Conservation (phyloP, 2,888 invertebrate genomes). For the Pseudanteris insignis region DNA sequence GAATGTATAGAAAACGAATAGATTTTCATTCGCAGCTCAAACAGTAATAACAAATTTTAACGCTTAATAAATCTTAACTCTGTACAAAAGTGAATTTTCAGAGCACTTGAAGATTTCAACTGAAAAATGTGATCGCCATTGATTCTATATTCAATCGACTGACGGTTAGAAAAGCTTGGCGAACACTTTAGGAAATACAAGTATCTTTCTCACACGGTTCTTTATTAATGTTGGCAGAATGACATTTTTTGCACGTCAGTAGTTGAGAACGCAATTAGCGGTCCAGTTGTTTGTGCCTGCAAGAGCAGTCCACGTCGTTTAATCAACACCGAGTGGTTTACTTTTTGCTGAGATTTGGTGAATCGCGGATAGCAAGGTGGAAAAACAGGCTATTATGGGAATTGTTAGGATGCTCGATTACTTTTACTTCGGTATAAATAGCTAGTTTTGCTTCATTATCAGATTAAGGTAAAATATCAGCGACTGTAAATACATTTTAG, state of each 20-base stretch:
- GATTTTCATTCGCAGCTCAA: too few relatives aligned
- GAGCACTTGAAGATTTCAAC: too few relatives aligned
- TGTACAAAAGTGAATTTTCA: too few relatives aligned
- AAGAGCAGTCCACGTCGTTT: constrained; percentile 1
- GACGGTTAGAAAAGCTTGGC: too few relatives aligned
- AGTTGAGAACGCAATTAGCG: constrained; percentile 30
- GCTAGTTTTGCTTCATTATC: constrained; percentile 1
- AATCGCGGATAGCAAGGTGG: constrained; percentile 1
- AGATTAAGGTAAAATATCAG: too few relatives aligned
- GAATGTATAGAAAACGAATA: too few relatives aligned
- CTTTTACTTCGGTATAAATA: constrained; percentile 1
- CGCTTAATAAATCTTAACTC: too few relatives aligned
- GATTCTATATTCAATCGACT: too few relatives aligned
- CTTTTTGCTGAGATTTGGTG: constrained; percentile 15
- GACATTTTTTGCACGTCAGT: constrained; percentile 8
- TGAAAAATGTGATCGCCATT: too few relatives aligned
- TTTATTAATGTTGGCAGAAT: constrained; percentile 34
- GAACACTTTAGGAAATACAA: constrained; percentile 31
- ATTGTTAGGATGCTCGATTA: constrained; percentile 10
- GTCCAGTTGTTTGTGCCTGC: constrained; percentile 15
- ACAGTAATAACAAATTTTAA: too few relatives aligned
- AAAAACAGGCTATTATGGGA: constrained; percentile 12
- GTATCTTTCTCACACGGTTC: constrained; percentile 36
- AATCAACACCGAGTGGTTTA: constrained; percentile 1
- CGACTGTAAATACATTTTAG: too few relatives aligned